Base-by-base conservation (phyloP, 2,797 vertebrate genomes). In the Malacoctenus gilli region DNA sequence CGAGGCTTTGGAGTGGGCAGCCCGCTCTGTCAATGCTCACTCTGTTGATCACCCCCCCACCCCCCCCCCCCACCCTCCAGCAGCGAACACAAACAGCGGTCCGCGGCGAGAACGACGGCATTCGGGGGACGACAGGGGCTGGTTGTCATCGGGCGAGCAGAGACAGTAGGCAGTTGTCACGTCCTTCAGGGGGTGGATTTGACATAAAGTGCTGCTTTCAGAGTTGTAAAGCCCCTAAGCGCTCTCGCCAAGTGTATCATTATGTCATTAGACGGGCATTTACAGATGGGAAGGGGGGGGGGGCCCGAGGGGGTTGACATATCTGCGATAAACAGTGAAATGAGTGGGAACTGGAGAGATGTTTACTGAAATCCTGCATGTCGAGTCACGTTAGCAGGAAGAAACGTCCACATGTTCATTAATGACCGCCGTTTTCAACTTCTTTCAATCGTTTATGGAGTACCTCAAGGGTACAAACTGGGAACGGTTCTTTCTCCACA, bases 151-250 rank as follows among this genome's bases (percentile, higher is more conserved):
- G 61, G 51, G 65, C 44, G 10, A 52, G 68, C 39, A 28, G 52
- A 61, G 54, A 84, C 66, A 77, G 70, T 50, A 47, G 59, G 59
- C 67, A 34, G 62, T 76, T 74, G 79, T 86, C 75, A 40, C 43
- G 57, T 44, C 67, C 67, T 57, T 53, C 37, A 32, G 52, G 59
- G 66, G 60, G 49, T 8, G 60, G 73, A 68, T 77, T 38, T 47
- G 63, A 77, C 70, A 64, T 67, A 37, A 66, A 75, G 68, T 50
- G 47, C 62, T 69, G 75, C 77, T 77, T 80, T 80, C 78, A 81
- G 51, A 74, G 52, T 38, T 16, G 68, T 31, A 63, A 28, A 8
- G 55, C 37, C 34, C 46, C 42, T 11, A 23, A 66, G 66, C 65
- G 40, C 61, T 70, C 67, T n/a, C 38, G 72, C 66, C 65, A 72